Evolutionary conservation across 1,140 invertebrate species (phyloP).

Genomic region (Sarcophaga bullata): DNA sequence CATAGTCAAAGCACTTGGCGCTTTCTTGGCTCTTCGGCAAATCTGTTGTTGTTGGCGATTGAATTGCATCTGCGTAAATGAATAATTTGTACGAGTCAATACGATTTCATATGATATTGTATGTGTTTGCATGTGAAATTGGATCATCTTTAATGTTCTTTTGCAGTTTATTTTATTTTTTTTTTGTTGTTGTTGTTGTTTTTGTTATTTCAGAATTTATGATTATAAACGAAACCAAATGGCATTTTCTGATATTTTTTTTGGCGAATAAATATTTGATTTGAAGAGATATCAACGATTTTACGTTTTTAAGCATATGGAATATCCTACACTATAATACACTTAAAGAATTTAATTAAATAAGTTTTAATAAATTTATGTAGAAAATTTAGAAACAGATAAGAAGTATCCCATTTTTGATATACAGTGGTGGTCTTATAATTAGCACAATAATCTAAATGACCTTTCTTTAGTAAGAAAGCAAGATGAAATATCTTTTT

Average conservation of each 20-base stretch:
- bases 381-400: too few relatives aligned
- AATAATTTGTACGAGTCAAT: background rate
- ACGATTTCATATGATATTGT: background rate
- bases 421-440: too few relatives aligned
- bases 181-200: background rate
- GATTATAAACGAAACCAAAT: constrained; percentile 62
- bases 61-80: background rate
- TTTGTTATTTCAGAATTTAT: constrained; percentile 26
- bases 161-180: background rate
- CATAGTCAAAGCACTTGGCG: constrained; percentile 23
- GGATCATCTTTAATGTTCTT: constrained; percentile 6
- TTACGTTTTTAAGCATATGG: too few relatives aligned
- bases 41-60: background rate
- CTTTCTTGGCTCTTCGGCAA: constrained; percentile 31
- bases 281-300: too few relatives aligned
- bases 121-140: constrained; percentile 38
- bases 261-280: too few relatives aligned
- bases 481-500: too few relatives aligned
- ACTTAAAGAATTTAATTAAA: too few relatives aligned
- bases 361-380: too few relatives aligned
- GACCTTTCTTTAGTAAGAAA: too few relatives aligned
- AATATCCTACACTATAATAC: too few relatives aligned
- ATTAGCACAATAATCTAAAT: too few relatives aligned
- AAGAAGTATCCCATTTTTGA: too few relatives aligned
- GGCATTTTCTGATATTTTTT: constrained; percentile 33